phyloP scores from a whole-genome alignment of 2,113 vertebrate genomes.

The Gallinago undulata region DNA sequence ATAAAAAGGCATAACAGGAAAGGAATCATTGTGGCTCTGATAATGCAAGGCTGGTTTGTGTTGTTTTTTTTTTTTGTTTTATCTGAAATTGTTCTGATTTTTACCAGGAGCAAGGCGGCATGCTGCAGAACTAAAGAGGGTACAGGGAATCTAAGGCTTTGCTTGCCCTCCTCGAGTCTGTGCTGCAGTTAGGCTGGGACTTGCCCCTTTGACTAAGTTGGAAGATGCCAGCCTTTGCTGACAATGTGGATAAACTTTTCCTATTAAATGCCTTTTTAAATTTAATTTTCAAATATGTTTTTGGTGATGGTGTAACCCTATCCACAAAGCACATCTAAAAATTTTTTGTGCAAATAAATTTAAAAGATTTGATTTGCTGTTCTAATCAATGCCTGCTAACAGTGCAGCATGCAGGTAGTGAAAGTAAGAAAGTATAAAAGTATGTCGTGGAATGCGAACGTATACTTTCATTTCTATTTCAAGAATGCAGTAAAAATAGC shows the following conservation, averaged over 20 bases:
- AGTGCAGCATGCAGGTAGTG: background rate
- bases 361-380: background rate
- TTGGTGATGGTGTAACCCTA: background rate
- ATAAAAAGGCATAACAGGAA: background rate
- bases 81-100: background rate
- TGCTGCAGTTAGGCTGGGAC: background rate
- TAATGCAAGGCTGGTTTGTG: background rate
- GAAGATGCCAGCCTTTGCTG: background rate
- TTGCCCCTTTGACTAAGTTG: background rate
- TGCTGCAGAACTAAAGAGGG: background rate
- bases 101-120: background rate
- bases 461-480: conserved; percentile 12
- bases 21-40: background rate
- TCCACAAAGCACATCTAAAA: background rate
- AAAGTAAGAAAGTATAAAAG: background rate
- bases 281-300: background rate
- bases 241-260: background rate
- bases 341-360: background rate
- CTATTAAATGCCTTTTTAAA: background rate
- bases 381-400: background rate
- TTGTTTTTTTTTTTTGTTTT: background rate
- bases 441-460: background rate
- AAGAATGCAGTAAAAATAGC: conserved; percentile 41
- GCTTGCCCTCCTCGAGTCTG: background rate
- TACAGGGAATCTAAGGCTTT: background rate